A percentile compares a stretch with the other conserved stretches of the same genome.
Evolutionary conservation across 23 tunicate genomes (phyloP).

Genomic region (Trididemnum nubilum): DNA sequence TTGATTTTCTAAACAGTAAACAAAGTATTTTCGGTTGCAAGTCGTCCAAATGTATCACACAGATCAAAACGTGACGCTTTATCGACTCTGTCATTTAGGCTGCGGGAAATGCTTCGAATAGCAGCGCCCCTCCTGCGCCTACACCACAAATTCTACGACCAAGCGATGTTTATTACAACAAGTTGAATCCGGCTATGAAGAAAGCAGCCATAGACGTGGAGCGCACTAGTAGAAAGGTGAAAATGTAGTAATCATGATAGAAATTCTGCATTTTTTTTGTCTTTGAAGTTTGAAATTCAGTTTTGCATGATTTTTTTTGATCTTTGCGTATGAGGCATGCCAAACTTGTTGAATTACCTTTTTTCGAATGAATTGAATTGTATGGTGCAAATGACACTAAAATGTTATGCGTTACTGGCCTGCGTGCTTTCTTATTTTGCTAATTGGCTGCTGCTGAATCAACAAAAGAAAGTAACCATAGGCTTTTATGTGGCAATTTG

Average conservation of each 20-base stretch:
- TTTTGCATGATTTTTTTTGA: neutral
- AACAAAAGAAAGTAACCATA: no score
- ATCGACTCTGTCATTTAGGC: conserved; percentile 6
- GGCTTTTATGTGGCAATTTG: no score
- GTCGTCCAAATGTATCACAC: no score
- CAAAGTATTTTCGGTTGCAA: no score
- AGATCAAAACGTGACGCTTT: no score
- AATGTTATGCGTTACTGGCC: no score
- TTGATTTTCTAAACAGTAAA: no score
- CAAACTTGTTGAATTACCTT: neutral
- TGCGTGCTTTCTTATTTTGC: no score
- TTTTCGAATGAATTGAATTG: no score
- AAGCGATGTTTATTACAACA: conserved; percentile 91
- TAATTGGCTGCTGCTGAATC: no score
- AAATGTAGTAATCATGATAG: neutral
- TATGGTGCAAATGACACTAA: no score
- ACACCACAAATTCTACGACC: conserved; percentile 74
- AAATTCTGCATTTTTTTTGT: neutral
- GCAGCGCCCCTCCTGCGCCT: neutral
- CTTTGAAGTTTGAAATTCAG: no score
- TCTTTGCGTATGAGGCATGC: neutral
- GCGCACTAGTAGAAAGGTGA: conserved; percentile 77
- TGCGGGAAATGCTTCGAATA: neutral
- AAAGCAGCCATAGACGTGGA: conserved; percentile 88
- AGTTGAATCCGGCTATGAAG: conserved; percentile 87